phyloP scores from a whole-genome alignment of 2,113 vertebrate species.

The Clinocottus analis region DNA sequence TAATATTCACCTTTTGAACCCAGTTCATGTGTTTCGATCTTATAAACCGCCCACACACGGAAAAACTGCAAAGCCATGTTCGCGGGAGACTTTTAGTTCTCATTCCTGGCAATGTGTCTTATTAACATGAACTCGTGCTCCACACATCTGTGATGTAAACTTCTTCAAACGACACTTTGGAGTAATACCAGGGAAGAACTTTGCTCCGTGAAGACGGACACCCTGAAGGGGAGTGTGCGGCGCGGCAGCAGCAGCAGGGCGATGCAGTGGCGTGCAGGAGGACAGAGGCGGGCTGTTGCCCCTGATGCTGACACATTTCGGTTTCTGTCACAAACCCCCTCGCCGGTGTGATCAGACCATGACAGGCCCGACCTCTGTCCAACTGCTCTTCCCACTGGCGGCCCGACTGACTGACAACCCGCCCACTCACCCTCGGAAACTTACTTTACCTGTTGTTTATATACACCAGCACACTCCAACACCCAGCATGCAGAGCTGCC shows the following conservation, averaged over 20 bases:
- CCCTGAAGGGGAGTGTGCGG: slow-evolving; percentile 14
- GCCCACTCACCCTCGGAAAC: not conserved
- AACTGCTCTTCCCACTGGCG: slow-evolving; percentile 38
- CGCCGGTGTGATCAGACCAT: slow-evolving; percentile 38
- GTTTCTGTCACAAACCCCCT: slow-evolving; percentile 49
- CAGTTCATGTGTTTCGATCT: not conserved
- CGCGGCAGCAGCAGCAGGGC: not conserved
- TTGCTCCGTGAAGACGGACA: slow-evolving; percentile 3
- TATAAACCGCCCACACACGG: not conserved
- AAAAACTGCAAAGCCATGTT: not conserved
- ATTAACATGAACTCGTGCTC: slow-evolving; percentile 6
- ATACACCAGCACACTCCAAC: not conserved
- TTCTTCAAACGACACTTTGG: slow-evolving; percentile 2
- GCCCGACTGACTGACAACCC: slow-evolving; percentile 6
- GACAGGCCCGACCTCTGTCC: slow-evolving; percentile 40
- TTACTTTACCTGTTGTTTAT: slow-evolving; percentile 31
- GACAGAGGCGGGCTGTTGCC: slow-evolving; percentile 33
- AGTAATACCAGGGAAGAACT: slow-evolving; percentile 8
- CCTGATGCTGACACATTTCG: slow-evolving; percentile 55
- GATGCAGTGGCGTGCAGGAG: not conserved
- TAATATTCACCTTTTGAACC: slow-evolving; percentile 11
- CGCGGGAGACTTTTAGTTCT: not conserved
- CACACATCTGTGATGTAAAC: not conserved
- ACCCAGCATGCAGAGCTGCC: not conserved
- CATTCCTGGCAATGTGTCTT: not conserved